Percentiles rank a stretch among this genome's conserved stretches.
phyloP scores from a whole-genome alignment of 2,888 invertebrate genomes.

The Cordylochernes scorpioides region DNA sequence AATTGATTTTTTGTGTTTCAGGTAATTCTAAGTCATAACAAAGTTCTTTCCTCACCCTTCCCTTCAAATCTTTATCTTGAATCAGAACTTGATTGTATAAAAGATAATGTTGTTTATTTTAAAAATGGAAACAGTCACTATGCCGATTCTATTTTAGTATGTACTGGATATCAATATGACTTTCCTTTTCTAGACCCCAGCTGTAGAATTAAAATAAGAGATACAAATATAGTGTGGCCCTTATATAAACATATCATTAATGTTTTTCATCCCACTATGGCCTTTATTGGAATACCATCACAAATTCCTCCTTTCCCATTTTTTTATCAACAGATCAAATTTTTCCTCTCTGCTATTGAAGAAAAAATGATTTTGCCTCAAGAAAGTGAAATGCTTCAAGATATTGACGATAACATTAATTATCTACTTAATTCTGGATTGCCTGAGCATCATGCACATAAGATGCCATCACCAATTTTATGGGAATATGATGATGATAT shows the following conservation, averaged over 20 bases:
- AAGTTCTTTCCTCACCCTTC: no score
- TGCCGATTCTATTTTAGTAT: no score
- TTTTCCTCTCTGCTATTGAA: conserved; percentile 35
- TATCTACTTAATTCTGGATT: background rate
- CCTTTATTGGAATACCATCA: conserved; percentile 52
- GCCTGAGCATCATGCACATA: conserved; percentile 1
- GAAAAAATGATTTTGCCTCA: conserved; percentile 35
- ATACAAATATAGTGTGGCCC: conserved; percentile 2
- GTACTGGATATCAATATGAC: no score
- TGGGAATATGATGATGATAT: conserved; percentile 1
- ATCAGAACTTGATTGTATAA: no score
- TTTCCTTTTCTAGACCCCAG: no score
- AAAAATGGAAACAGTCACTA: no score
- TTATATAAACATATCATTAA: conserved; percentile 29
- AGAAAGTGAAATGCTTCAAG: conserved; percentile 32
- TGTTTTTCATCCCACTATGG: conserved; percentile 40
- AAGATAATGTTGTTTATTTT: no score
- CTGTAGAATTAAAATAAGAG: no score
- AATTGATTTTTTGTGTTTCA: no score
- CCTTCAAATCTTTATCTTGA: no score
- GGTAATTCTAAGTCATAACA: no score
- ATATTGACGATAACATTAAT: conserved; percentile 1
- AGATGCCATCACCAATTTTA: background rate
- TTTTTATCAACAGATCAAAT: conserved; percentile 51
- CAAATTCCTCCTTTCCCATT: conserved; percentile 51